These are phyloP conservation scores for Bellardia pandia DNA, from an alignment of 2,888 invertebrate genomes.

Conservation along the genomic window DNA sequence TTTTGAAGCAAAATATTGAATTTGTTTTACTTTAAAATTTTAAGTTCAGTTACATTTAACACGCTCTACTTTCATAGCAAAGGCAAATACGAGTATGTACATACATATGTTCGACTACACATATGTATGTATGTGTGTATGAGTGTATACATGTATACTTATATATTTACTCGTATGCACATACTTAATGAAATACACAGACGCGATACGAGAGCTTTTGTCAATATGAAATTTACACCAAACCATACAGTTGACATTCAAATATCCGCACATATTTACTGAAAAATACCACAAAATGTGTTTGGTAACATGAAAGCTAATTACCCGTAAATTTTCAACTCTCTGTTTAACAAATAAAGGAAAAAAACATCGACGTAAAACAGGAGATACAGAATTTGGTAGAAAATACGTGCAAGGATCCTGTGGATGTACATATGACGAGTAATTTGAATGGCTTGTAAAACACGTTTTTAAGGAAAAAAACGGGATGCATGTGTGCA, in stretches of 20 bases:
- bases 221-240: conserved; percentile 36
- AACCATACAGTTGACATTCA: conserved; percentile 58
- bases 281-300: conserved; percentile 65
- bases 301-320: conserved; percentile 67
- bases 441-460: not conserved
- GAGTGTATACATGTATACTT: too few relatives aligned
- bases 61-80: too few relatives aligned
- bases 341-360: conserved; percentile 4
- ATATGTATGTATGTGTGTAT: too few relatives aligned
- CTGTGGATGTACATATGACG: not conserved
- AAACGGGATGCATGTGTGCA: too few relatives aligned
- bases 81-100: too few relatives aligned
- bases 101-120: too few relatives aligned
- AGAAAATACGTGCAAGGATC: not conserved
- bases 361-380: not conserved
- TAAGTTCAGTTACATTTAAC: too few relatives aligned
- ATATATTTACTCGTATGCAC: not conserved
- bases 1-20: too few relatives aligned
- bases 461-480: not conserved
- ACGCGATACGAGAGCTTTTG: not conserved
- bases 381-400: conserved; percentile 3
- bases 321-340: conserved; percentile 58
- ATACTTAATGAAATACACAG: conserved; percentile 10
- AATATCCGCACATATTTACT: conserved; percentile 60
- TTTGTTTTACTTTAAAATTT: too few relatives aligned